Base-by-base conservation (phyloP, 1,140 invertebrate species). In the Platorchestia sp. region DNA sequence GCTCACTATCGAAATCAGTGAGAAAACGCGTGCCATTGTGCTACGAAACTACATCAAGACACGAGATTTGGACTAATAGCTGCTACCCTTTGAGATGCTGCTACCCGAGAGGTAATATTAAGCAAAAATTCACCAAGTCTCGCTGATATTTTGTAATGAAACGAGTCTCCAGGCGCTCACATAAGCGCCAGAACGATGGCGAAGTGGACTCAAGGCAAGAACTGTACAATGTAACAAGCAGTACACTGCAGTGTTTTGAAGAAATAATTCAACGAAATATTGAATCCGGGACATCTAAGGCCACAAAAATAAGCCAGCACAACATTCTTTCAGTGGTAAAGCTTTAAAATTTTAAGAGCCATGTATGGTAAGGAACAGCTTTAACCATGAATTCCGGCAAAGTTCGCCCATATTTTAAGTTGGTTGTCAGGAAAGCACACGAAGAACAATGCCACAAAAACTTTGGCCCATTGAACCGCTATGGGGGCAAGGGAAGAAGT, bases 401-500 rank as follows among this genome's bases (percentile, higher is more conserved):
- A 75, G 59, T 75, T 75, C 36, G 14, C 59, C 59, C 59, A 75
- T 75, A 75, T 75, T 75, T 75, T 75, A 75, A 75, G 59, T 75
- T 75, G 59, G 59, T 27, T 75, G 59, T 75, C 59, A 75, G 36
- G 59, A 22, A 75, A 75, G 40, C 91, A 93, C 91, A 93, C 44
- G 10, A 93, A 93, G 41, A 93, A 93, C 91, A 45, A 93, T 45
- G 44, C 91, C 41, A 93, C 91, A 93, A 93, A 89, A 93, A 93
- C 91, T 93, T 93, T 40, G 36, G 43, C 5, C 91, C 91, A 93
- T 93, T 93, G 43, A 93, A 45, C 41, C 44, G 91, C 44, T 93
- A 93, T 93, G 91, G 91, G 91, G 47, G 91, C 91, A 44, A 93
- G 47, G 45, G 87, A 93, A 93, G 44, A 93, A 93, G 43, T 93